A percentile compares a stretch with the other conserved stretches of the same genome.
Evolutionary conservation across 2,888 invertebrate genomes (phyloP).

Genomic region (Ecliptopera silaceata): DNA sequence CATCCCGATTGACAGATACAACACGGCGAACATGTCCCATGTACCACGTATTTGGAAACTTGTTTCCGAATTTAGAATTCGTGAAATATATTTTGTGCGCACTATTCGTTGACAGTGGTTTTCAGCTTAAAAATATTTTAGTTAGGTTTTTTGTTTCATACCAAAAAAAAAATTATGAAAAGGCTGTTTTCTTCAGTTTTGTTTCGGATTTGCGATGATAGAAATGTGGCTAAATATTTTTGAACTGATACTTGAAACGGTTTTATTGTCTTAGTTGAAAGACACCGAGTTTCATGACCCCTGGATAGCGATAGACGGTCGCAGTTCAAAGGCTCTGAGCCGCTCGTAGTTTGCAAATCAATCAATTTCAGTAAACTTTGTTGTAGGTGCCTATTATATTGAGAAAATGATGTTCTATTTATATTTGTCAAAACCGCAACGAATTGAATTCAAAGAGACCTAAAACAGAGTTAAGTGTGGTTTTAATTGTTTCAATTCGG

Average conservation of each 20-base stretch:
- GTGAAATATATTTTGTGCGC: neutral
- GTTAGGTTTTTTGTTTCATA: too few species aligned
- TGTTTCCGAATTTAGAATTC: neutral
- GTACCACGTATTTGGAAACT: neutral
- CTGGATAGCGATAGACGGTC: neutral
- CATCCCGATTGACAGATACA: conserved; percentile 19
- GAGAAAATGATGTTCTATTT: conserved; percentile 1
- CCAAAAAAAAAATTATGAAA: too few species aligned
- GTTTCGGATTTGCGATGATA: too few species aligned
- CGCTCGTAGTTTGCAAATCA: neutral
- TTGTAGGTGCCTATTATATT: neutral
- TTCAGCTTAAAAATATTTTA: too few species aligned
- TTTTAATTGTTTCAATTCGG: conserved; percentile 5
- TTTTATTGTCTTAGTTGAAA: neutral
- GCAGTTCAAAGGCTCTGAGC: neutral
- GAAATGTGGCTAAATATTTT: too few species aligned
- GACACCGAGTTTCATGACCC: neutral
- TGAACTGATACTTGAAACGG: too few species aligned
- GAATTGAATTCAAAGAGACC: neutral
- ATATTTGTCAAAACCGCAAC: conserved; percentile 7
- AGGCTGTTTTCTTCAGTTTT: too few species aligned
- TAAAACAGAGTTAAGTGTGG: conserved; percentile 2
- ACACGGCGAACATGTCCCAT: neutral
- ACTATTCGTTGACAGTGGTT: too few species aligned
- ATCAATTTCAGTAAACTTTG: neutral